Evolutionary conservation across 1,140 invertebrate species (phyloP), one percentile per base, ranked within the genome.

Genomic region (Phortica variegata): DNA sequence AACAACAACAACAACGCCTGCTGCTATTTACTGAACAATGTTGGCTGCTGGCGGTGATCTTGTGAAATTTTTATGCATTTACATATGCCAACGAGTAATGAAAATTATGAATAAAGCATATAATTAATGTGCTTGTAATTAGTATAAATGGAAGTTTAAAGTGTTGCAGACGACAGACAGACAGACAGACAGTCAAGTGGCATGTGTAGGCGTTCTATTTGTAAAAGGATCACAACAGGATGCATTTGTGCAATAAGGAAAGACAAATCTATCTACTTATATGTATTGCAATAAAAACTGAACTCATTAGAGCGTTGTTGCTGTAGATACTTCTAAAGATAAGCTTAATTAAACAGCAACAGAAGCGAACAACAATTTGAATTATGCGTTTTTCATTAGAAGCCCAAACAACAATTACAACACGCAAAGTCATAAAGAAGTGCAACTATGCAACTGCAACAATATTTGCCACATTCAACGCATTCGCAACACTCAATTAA

Each of bases 401-500:
- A 26, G n/a, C n/a, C n/a, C n/a, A n/a, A n/a, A n/a, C n/a, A 26
- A 26, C 23, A 6, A 26, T 26, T 26, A 32, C 62, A 68, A 63
- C 57, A 38, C 16, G 69, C 65, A 65, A 68, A 68, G 63, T 68
- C 63, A 68, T 68, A 68, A 68, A 68, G 65, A 68, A 68, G 68
- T 68, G 62, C 63, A 68, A 66, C 68, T 26, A 26, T 66, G 63
- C 63, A 56, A 63, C 57, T 68, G 63, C 60, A 63, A n/a, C n/a
- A n/a, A n/a, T n/a, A n/a, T n/a, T n/a, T n/a, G n/a, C n/a, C n/a
- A n/a, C n/a, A n/a, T n/a, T n/a, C n/a, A n/a, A n/a, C n/a, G n/a
- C 63, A 68, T 68, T 68, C 63, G 63, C 63, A 68, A 68, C 63
- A 68, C 63, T 68, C 63, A 68, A 68, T 68, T 68, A 68, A 68